Conservation (phyloP, 2,797 vertebrate species). For the Diplodus sargus region DNA sequence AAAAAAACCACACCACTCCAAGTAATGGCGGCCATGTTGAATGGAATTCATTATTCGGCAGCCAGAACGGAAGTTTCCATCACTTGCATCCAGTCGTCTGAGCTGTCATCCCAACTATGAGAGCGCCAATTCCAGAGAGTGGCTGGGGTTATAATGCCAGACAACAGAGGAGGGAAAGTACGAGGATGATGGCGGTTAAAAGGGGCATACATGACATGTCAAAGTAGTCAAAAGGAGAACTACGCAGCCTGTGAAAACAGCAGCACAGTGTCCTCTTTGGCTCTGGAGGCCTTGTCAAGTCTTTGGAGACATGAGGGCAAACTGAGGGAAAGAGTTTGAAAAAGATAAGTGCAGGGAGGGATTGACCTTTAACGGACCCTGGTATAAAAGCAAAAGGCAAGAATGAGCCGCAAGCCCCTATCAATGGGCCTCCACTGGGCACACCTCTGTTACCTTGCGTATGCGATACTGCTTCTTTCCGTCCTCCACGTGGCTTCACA, state of each 20-base stretch:
- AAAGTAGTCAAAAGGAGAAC: not conserved
- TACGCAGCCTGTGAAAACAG: conserved; percentile 10
- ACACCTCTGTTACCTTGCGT: too few species aligned
- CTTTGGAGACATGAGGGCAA: not conserved
- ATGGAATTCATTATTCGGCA: conserved; percentile 76
- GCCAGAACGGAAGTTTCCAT: conserved; percentile 77
- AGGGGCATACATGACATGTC: not conserved
- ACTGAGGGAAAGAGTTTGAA: not conserved
- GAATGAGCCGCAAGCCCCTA: not conserved
- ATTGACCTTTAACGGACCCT: not conserved
- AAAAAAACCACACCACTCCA: conserved; percentile 70
- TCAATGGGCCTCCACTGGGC: too few species aligned
- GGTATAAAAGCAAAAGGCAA: not conserved
- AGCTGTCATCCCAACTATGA: conserved; percentile 35
- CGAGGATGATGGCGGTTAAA: conserved; percentile 13
- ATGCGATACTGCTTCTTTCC: too few species aligned
- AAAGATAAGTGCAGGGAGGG: not conserved
- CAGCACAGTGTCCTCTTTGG: not conserved
- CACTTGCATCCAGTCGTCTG: conserved; percentile 49
- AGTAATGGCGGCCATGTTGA: conserved; percentile 70
- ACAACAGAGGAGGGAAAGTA: conserved; percentile 20
- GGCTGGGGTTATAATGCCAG: conserved; percentile 18
- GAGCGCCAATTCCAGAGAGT: conserved; percentile 46
- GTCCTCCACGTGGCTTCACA: too few species aligned
- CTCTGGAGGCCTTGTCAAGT: not conserved